Base-by-base conservation (phyloP, 2,888 invertebrate genomes). In the Trisateles emortualis region DNA sequence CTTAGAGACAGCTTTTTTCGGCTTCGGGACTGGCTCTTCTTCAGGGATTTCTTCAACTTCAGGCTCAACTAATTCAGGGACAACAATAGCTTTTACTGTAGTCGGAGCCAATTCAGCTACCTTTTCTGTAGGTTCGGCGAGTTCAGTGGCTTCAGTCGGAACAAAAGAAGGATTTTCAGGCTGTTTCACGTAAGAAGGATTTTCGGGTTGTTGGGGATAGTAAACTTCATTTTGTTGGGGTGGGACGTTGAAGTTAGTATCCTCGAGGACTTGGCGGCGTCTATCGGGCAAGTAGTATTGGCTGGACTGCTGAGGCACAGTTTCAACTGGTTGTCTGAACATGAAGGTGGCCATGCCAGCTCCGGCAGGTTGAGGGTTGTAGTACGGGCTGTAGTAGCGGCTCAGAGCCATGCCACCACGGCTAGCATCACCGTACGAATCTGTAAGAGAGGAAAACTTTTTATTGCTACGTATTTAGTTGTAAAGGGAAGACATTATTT, bases 381-480 rank as follows among this genome's bases (percentile, higher is more conserved):
- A 87, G 74, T 90, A 90, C 0, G 92, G 92, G 68, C 86, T 91
- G 79, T 90, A 92, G 76, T 90, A 92, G 9, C 92, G 86, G 54
- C 88, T 92, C 64, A 91, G 49, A 2, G 87, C 90, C 82, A 92
- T 81, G 0, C 89, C 91, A 0, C 91, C 89, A n/a, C 86, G 87
- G 36, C 72, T 76, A 49, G 78, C 86, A 72, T 90, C 90, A 33
- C 92, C 92, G 50, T 85, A 89, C 0, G 92, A 88, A 14, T 90
- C 92, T 92, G 82, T 29, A 54, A 60, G 67, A 47, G 41, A 68
- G n/a, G 55, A 48, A 38, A 22, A 26, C 11, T 14, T 46, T 51
- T 17, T 14, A 36, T 36, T 40, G 13, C 8, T 24, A 41, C 6
- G n/a, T n/a, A n/a, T n/a, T n/a, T n/a, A n/a, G n/a, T n/a, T n/a